Conservation (phyloP, 2,113 vertebrate genomes). For the Brachirus orientalis region DNA sequence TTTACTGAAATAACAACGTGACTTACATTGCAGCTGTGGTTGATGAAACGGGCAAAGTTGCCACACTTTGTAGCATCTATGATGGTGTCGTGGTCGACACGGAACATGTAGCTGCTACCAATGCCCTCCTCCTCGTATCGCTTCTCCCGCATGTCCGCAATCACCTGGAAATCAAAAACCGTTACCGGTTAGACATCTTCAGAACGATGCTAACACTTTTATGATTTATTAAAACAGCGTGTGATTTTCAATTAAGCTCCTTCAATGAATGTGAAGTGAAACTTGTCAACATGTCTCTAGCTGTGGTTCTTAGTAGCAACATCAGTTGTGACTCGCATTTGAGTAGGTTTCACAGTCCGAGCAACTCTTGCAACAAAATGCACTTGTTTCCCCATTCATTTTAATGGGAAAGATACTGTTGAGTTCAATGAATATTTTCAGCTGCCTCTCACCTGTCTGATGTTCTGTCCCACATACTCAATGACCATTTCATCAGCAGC, state of each 20-base stretch:
- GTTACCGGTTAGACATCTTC: not conserved
- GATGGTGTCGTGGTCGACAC: constrained; percentile 98
- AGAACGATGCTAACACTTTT: no score
- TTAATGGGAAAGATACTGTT: no score
- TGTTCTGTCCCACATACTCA: constrained; percentile 98
- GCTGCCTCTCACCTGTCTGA: constrained; percentile 89
- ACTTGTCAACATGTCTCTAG: no score
- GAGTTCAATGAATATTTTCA: not conserved
- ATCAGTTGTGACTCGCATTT: no score
- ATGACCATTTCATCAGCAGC: constrained; percentile 99
- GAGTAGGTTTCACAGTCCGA: no score
- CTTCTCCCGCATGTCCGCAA: constrained; percentile 98
- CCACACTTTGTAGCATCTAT: constrained; percentile 98
- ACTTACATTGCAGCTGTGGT: constrained; percentile 98
- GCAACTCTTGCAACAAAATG: no score
- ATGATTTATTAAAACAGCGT: no score
- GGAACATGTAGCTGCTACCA: constrained; percentile 99
- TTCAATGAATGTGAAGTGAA: no score
- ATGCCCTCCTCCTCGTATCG: constrained; percentile 98
- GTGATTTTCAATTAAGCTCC: no score
- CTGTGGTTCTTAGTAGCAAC: no score
- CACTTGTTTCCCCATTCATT: no score
- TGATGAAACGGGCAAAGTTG: constrained; percentile 98
- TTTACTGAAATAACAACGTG: no score
- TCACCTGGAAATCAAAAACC: constrained; percentile 82